Conservation (phyloP, 2,888 invertebrate genomes). For the Hanleya hanleyi region DNA sequence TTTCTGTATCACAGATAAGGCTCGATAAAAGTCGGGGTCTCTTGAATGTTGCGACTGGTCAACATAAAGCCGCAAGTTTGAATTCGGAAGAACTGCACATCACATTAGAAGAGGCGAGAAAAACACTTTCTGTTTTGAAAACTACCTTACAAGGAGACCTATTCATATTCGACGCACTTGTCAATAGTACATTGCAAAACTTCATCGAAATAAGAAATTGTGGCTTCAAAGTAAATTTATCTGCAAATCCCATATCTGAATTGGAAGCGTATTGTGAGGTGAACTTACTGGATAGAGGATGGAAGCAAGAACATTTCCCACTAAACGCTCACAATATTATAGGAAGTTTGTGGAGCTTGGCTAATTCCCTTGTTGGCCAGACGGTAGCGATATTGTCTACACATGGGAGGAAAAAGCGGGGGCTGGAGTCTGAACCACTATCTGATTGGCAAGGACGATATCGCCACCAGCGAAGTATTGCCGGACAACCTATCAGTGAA, state of each 20-base stretch:
- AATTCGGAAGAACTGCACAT: neutral
- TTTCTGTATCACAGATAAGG: neutral
- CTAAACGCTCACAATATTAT: constrained; percentile 1
- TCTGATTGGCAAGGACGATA: neutral
- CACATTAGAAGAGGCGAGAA: neutral
- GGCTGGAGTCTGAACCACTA: neutral
- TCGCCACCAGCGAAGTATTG: neutral
- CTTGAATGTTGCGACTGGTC: neutral
- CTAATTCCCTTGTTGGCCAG: neutral
- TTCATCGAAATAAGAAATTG: constrained; percentile 10
- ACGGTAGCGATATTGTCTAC: constrained; percentile 29
- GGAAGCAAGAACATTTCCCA: neutral
- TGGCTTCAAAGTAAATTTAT: neutral
- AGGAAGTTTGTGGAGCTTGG: neutral
- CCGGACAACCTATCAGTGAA: too few species aligned
- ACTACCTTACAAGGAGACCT: neutral
- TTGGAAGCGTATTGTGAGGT: constrained; percentile 1
- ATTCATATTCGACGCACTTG: neutral
- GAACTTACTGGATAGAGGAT: neutral
- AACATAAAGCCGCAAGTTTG: neutral
- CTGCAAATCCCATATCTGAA: neutral
- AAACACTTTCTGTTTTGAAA: neutral
- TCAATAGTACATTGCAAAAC: neutral
- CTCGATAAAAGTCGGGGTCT: neutral
- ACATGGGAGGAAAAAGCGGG: neutral